Percentiles rank a stretch among this genome's conserved stretches.
Evolutionary conservation across 2,888 invertebrate genomes (phyloP).

Genomic region (Rapana venosa): DNA sequence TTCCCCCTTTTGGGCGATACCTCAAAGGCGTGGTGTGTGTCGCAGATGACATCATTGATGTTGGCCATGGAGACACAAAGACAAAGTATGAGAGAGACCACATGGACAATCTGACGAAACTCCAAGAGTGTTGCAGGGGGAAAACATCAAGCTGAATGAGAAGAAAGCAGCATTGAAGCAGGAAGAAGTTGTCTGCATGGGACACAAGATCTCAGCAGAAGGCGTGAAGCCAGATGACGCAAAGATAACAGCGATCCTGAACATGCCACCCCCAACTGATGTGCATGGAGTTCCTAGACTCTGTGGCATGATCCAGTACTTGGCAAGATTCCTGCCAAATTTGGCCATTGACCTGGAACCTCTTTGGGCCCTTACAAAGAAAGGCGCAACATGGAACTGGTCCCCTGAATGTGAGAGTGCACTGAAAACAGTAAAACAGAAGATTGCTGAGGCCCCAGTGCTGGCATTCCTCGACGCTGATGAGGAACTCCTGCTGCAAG

Average conservation of each 20-base stretch:
- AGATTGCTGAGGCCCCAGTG: slow-evolving; percentile 49
- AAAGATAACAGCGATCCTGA: not conserved
- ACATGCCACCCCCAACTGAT: slow-evolving; percentile 46
- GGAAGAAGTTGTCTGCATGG: not conserved
- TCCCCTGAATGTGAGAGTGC: slow-evolving; percentile 48
- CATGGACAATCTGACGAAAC: too few relatives aligned
- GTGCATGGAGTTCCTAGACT: slow-evolving; percentile 49
- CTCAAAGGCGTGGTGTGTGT: too few relatives aligned
- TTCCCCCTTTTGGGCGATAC: slow-evolving; percentile 43
- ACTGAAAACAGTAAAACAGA: slow-evolving; percentile 48
- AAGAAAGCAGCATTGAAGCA: not conserved
- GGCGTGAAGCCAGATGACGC: not conserved
- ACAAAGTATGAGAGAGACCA: too few relatives aligned
- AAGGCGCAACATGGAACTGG: slow-evolving; percentile 43
- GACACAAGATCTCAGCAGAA: not conserved
- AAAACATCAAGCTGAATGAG: not conserved
- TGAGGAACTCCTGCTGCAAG: slow-evolving; percentile 53
- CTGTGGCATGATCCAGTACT: slow-evolving; percentile 54
- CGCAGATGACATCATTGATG: too few relatives aligned
- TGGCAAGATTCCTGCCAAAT: slow-evolving; percentile 48
- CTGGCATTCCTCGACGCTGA: slow-evolving; percentile 51
- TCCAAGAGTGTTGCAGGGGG: not conserved
- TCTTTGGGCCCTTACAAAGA: slow-evolving; percentile 42
- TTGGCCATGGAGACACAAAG: too few relatives aligned
- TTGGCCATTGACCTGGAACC: slow-evolving; percentile 36